Conservation (phyloP, 2,888 invertebrate species). For the Brachyptera putata region DNA sequence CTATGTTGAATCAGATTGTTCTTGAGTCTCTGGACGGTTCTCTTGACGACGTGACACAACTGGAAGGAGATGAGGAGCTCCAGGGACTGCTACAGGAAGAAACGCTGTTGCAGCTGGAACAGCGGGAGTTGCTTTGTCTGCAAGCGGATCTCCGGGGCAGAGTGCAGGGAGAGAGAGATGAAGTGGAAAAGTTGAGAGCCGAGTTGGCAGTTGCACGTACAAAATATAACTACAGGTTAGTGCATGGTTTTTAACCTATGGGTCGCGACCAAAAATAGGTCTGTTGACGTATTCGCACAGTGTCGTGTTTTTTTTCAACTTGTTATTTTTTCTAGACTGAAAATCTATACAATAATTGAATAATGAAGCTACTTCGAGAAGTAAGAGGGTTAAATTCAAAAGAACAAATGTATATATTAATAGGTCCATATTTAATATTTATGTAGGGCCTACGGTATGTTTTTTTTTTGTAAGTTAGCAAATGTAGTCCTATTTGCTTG, state of each 20-base stretch:
- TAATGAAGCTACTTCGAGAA: too few species aligned
- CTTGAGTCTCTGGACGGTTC: neutral
- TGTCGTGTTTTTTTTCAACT: too few species aligned
- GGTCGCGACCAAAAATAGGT: too few species aligned
- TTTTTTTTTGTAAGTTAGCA: too few species aligned
- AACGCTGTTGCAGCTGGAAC: slow-evolving; percentile 39
- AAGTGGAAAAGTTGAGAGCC: slow-evolving; percentile 61
- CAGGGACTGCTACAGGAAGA: slow-evolving; percentile 31
- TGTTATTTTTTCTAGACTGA: too few species aligned
- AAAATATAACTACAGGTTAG: slow-evolving; percentile 30
- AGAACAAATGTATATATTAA: too few species aligned
- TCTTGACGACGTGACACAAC: neutral
- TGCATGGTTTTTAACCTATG: neutral
- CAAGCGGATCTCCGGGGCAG: slow-evolving; percentile 64
- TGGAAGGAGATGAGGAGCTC: slow-evolving; percentile 29
- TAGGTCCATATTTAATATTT: too few species aligned
- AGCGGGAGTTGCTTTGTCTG: slow-evolving; percentile 56
- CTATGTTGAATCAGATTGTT: neutral
- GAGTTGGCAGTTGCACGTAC: slow-evolving; percentile 38
- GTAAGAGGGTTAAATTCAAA: too few species aligned
- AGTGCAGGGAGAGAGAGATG: slow-evolving; percentile 68
- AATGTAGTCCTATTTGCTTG: too few species aligned
- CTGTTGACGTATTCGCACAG: too few species aligned
- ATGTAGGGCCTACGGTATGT: too few species aligned
- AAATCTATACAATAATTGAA: too few species aligned